These are phyloP conservation scores for Halcyon badia DNA, from an alignment of 2,797 vertebrate genomes.

Conservation along the genomic window DNA sequence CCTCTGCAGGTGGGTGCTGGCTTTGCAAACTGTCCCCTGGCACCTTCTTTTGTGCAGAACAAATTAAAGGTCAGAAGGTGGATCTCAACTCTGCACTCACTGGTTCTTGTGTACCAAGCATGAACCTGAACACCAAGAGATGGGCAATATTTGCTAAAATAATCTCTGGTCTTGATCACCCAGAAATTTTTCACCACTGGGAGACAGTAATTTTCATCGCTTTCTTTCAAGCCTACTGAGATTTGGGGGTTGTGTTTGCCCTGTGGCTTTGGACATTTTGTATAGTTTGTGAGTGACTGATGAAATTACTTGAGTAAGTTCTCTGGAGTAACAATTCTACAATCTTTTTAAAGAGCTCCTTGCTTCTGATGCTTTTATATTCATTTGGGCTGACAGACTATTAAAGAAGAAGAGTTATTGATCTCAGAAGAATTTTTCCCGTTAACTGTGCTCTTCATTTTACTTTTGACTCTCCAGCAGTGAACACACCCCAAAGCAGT, in stretches of 20 bases:
- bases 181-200: background rate
- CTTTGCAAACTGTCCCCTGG: background rate
- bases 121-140: background rate
- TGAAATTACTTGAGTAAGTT: conserved; percentile 1
- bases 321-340: conserved; percentile 1
- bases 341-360: background rate
- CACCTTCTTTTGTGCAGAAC: background rate
- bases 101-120: background rate
- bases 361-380: conserved; percentile 6
- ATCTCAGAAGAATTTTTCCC: conserved; percentile 27
- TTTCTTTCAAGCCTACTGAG: background rate
- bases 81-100: background rate
- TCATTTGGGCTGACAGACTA: background rate
- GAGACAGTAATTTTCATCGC: background rate
- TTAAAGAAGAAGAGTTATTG: conserved; percentile 35
- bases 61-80: background rate
- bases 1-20: background rate
- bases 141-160: background rate
- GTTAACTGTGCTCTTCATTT: conserved; percentile 16
- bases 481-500: background rate
- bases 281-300: background rate
- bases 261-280: background rate
- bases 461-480: conserved; percentile 8
- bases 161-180: background rate
- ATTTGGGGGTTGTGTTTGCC: background rate